A percentile compares a stretch with the other conserved stretches of the same genome.
phyloP scores from a whole-genome alignment of 2,113 vertebrate genomes.

The Melanerpes formicivorus region DNA sequence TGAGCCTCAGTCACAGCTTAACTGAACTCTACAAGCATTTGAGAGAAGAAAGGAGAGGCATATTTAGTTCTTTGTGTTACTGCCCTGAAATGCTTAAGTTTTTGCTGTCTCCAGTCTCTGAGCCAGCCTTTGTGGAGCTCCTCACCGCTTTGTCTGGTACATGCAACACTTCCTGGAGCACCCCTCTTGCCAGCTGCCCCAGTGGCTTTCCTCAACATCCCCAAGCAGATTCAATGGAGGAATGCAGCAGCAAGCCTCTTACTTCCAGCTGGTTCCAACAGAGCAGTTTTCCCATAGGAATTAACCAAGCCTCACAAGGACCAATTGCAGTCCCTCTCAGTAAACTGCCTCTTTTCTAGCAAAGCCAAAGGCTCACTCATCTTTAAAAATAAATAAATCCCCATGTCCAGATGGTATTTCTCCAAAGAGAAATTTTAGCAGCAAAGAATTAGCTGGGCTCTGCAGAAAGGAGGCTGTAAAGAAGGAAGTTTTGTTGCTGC shows the following conservation, averaged over 20 bases:
- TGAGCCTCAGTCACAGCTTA: background rate
- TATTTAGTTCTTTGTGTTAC: rapidly evolving
- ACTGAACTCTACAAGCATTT: background rate
- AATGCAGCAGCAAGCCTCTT: rapidly evolving
- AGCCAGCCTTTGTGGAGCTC: background rate
- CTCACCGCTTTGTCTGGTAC: background rate
- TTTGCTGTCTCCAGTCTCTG: background rate
- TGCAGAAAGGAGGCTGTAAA: background rate
- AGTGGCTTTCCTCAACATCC: background rate
- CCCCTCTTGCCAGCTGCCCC: background rate
- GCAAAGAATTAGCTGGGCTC: background rate
- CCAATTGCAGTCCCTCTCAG: background rate
- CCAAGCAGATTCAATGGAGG: background rate
- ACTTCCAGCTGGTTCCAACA: background rate
- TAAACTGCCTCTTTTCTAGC: background rate
- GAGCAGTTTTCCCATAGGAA: background rate
- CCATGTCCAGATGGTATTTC: background rate
- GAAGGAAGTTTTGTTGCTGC: background rate
- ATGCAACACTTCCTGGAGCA: rapidly evolving
- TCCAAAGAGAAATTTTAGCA: background rate
- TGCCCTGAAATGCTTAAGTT: background rate
- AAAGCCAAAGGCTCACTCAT: background rate
- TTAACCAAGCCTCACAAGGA: background rate
- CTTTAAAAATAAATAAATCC: background rate
- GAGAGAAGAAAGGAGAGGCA: background rate